Percentiles rank a stretch among this genome's conserved stretches.
These are phyloP conservation scores for Megalopta genalis DNA, from an alignment of 1,140 invertebrate species.

Conservation along the genomic window DNA sequence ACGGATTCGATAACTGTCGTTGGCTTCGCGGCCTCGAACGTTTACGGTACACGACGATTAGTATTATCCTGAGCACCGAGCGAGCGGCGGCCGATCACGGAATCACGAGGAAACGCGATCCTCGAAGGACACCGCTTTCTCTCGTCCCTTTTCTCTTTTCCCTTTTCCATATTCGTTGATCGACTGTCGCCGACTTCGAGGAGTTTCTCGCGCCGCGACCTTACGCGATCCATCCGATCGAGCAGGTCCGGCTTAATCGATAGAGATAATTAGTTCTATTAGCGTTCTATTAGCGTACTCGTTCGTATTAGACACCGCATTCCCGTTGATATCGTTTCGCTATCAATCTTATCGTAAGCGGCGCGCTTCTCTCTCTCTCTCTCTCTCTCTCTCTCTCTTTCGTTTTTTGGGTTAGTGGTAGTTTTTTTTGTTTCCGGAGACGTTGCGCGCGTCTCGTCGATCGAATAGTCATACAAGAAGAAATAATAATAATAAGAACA, in stretches of 20 bases:
- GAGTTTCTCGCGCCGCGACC: neutral
- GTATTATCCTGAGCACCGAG: neutral
- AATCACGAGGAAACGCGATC: slow-evolving; percentile 18
- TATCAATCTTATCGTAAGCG: neutral
- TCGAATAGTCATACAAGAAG: slow-evolving; percentile 41
- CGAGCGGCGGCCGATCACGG: neutral
- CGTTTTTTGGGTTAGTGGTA: too few species aligned
- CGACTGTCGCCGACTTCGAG: slow-evolving; percentile 11
- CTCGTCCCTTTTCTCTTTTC: neutral
- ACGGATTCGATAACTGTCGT: too few species aligned
- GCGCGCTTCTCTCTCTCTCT: neutral
- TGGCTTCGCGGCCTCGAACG: neutral
- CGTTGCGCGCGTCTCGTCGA: slow-evolving; percentile 24
- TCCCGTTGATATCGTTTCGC: slow-evolving; percentile 19
- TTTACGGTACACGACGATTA: neutral
- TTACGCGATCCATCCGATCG: neutral
- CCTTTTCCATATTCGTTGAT: neutral
- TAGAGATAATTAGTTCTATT: slow-evolving; percentile 8
- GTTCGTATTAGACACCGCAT: slow-evolving; percentile 31
- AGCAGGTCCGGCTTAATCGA: neutral
- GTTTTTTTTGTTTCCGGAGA: too few species aligned
- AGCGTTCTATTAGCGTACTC: slow-evolving; percentile 21
- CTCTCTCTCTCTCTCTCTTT: too few species aligned
- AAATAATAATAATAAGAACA: neutral
- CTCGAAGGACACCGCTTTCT: slow-evolving; percentile 18